Evolutionary conservation across 2,113 vertebrate genomes (phyloP), one percentile per base, ranked within the genome.

Genomic region (Saguinus imperator): DNA sequence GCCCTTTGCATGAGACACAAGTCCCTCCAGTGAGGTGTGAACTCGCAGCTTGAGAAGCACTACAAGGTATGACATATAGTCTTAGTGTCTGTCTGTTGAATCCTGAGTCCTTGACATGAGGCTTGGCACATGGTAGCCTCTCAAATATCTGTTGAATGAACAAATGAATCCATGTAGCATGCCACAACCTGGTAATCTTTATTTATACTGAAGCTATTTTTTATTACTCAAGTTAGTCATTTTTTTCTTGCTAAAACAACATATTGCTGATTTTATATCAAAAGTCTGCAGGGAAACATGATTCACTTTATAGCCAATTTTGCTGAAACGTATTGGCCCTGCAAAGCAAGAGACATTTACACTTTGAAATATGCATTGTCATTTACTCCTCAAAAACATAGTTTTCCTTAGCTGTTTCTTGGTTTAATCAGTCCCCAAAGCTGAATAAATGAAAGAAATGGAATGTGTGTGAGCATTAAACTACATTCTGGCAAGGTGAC

Each of bases 361-460:
- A 87, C 86, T 98, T 97, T 97, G 92, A 97, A 96, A 96, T 94
- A 97, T 96, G 58, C 94, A 94, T 90, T 98, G 95, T 96, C 87
- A 87, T 95, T 98, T 96, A 95, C 27, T 88, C 72, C 97, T 95
- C 87, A 94, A 90, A 97, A 97, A 68, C 48, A 40, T 11, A 61
- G 11, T 72, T 97, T 97, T 97, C 82, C 43, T 90, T 92, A 45
- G 75, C 95, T 82, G 58, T 95, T 94, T 91, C 94, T 92, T 92
- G 73, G 43, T 91, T 97, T 96, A 95, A 97, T 85, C 52, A 37
- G 79, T 97, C 95, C 90, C 87, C 66, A 96, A 96, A 97, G 93
- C 84, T 93, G 93, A 94, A 94, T 90, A 95, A 96, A 97, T 70
- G 58, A 87, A 83, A 94, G 29, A 94, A 95, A 83, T 48, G 17